These are phyloP conservation scores for Morone chrysops DNA, from an alignment of 2,113 vertebrate species.

Conservation along the genomic window DNA sequence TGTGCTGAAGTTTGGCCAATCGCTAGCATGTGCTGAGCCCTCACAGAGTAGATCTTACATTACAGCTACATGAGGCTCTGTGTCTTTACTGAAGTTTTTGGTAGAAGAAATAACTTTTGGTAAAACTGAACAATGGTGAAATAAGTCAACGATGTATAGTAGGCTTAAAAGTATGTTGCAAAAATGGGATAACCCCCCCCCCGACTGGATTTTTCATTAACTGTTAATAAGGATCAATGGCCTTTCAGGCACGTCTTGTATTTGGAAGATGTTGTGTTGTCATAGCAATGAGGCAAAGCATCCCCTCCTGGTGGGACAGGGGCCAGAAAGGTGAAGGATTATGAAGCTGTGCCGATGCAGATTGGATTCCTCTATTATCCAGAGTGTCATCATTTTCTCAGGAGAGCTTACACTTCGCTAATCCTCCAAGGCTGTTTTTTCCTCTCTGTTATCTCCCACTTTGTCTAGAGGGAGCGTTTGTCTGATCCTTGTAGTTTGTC, in stretches of 20 bases:
- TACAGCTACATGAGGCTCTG: background rate
- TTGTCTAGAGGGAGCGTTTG: slow-evolving; percentile 34
- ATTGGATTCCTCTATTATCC: slow-evolving; percentile 61
- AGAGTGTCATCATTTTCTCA: slow-evolving; percentile 44
- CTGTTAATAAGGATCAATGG: slow-evolving; percentile 2
- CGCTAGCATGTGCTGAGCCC: background rate
- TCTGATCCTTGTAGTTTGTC: slow-evolving; percentile 26
- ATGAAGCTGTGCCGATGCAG: slow-evolving; percentile 53
- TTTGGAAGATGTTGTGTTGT: slow-evolving; percentile 43
- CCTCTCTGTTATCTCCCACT: slow-evolving; percentile 9
- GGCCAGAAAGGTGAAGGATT: slow-evolving; percentile 55
- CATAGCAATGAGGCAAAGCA: slow-evolving; percentile 32
- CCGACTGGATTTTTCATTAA: slow-evolving; percentile 25
- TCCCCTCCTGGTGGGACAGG: background rate
- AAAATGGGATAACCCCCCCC: slow-evolving; percentile 4
- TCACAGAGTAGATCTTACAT: background rate
- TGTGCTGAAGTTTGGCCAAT: background rate
- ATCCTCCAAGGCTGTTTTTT: slow-evolving; percentile 41
- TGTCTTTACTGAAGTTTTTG: background rate
- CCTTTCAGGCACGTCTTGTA: slow-evolving; percentile 37
- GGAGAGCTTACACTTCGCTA: slow-evolving; percentile 30
- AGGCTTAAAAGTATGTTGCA: background rate
- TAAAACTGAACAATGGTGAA: background rate
- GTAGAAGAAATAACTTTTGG: slow-evolving; percentile 7
- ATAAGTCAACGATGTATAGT: background rate